Evolutionary conservation across 1,140 invertebrate genomes (phyloP).

Genomic region (Drosophila nikananu): DNA sequence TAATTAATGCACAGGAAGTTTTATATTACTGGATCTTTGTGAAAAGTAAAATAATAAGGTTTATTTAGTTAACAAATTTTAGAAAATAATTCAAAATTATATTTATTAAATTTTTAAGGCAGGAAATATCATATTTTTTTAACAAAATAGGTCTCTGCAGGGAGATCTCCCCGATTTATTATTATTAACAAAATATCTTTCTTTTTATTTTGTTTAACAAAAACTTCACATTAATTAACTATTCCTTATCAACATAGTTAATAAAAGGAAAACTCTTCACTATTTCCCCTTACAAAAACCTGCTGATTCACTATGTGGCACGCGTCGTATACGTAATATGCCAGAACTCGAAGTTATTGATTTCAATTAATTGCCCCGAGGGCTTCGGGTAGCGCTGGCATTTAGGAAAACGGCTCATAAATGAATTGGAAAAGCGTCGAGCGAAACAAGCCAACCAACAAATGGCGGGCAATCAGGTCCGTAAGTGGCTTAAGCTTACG

Average conservation of each 20-base stretch:
- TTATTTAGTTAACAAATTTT: not conserved
- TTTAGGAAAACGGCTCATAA: slow-evolving; percentile 50
- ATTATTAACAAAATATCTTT: too few relatives aligned
- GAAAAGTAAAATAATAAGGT: not conserved
- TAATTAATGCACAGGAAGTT: slow-evolving; percentile 34
- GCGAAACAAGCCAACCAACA: slow-evolving; percentile 51
- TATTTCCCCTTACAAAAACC: slow-evolving; percentile 20
- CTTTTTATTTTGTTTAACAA: too few relatives aligned
- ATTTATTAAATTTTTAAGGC: too few relatives aligned
- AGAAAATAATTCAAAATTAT: not conserved
- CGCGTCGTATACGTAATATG: slow-evolving; percentile 55
- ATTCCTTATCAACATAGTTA: not conserved
- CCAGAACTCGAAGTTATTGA: slow-evolving; percentile 64
- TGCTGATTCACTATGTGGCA: slow-evolving; percentile 39
- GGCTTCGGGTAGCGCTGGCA: slow-evolving; percentile 29
- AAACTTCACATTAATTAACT: not conserved
- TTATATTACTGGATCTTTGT: not conserved
- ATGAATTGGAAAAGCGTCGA: slow-evolving; percentile 66
- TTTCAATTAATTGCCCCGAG: slow-evolving; percentile 72
- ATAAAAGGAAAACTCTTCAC: not conserved
- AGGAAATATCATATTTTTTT: not conserved
- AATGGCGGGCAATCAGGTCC: slow-evolving; percentile 74
- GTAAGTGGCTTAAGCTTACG: slow-evolving; percentile 74
- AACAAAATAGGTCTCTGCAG: too few relatives aligned
- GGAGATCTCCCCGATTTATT: too few relatives aligned